Base-by-base conservation (phyloP, 1,140 invertebrate genomes). In the Orchesella cincta region DNA sequence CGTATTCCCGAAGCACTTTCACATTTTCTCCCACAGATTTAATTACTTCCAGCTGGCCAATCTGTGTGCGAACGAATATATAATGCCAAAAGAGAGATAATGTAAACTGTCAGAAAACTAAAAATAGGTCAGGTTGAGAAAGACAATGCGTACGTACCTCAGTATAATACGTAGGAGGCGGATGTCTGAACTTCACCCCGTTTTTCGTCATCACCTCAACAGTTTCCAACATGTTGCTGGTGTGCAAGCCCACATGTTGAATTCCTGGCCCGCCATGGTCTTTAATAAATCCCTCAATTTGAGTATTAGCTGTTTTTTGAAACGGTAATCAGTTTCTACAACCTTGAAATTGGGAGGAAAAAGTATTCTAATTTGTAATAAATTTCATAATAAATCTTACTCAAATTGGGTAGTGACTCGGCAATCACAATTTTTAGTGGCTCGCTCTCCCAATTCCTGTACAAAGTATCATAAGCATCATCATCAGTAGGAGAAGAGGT, bases 171-270 rank as follows among this genome's bases (percentile, higher is more conserved):
- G 84, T 84, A 31, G 83, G 83, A 28, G 88, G 88, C 36, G 88
- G 86, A 75, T 86, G 84, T 26, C 86, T 82, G 82, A 88, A 88
- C 1, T 80, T 72, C 1, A 86, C 84, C 33, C 85, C 87, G 5
- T 84, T 82, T 29, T 81, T 80, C 0, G 75, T 67, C 79, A 85
- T 83, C 8, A 83, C 80, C 12, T 74, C 74, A 1, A 88, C 86
- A 3, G 86, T 82, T 34, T 82, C 28, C 0, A 85, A 75, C 14
- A 89, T 88, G 57, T 85, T 77, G 0, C 79, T 64, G 0, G 86
- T 85, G 77, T 85, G 83, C 0, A 89, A 81, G 46, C 85, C 88
- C 71, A 89, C 84, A 78, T 89, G 88, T 78, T 89, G 88, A 12
- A 89, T 79, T 0, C 88, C 88, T 2, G 87, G 85, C 0, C 87